Percentiles rank a stretch among this genome's conserved stretches.
These are phyloP conservation scores for Rhinophrynus dorsalis DNA, from an alignment of 2,797 vertebrate species.

Conservation along the genomic window DNA sequence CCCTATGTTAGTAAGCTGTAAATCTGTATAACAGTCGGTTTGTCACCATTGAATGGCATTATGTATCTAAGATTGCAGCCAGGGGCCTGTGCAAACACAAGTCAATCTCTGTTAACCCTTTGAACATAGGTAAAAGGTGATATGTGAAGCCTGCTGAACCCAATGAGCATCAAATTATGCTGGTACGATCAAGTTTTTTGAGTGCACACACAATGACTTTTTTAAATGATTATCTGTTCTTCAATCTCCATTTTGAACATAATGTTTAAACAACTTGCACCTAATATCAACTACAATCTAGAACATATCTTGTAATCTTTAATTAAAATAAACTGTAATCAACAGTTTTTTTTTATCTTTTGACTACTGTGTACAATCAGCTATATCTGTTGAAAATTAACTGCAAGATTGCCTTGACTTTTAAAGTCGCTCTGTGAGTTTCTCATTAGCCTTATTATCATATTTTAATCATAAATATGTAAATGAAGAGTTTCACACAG, in stretches of 20 bases:
- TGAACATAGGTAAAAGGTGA: too few relatives aligned
- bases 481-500: slow-evolving; percentile 76
- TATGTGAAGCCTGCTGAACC: too few relatives aligned
- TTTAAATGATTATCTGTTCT: not conserved
- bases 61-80: too few relatives aligned
- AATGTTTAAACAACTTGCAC: not conserved
- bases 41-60: too few relatives aligned
- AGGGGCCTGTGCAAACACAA: too few relatives aligned
- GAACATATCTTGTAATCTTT: slow-evolving; percentile 60
- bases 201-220: too few relatives aligned
- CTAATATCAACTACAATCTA: not conserved
- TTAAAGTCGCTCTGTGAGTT: slow-evolving; percentile 67
- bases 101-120: too few relatives aligned
- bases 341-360: slow-evolving; percentile 60
- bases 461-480: slow-evolving; percentile 86
- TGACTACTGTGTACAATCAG: slow-evolving; percentile 55
- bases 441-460: slow-evolving; percentile 87
- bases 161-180: too few relatives aligned
- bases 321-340: slow-evolving; percentile 67
- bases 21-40: too few relatives aligned
- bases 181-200: too few relatives aligned
- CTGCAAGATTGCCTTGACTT: slow-evolving; percentile 69
- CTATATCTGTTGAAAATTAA: slow-evolving; percentile 71
- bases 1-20: too few relatives aligned
- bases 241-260: not conserved